These are phyloP conservation scores for Thomomys bottae DNA, from an alignment of 2,113 vertebrate species.

Conservation along the genomic window DNA sequence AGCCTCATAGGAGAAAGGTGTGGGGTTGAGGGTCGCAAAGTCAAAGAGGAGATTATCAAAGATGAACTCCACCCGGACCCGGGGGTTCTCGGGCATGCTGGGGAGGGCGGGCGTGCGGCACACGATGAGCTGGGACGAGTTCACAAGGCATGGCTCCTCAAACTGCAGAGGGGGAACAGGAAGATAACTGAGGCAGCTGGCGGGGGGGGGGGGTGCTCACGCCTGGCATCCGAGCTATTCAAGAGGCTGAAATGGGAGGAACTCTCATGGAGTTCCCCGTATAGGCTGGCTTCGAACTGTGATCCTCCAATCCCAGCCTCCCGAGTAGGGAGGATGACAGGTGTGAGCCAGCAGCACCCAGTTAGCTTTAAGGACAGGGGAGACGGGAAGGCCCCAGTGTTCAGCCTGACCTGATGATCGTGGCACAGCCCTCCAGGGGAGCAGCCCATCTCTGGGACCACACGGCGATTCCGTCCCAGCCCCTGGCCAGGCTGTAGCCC, in stretches of 20 bases:
- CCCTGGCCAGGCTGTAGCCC: slow-evolving; percentile 79
- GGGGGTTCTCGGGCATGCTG: slow-evolving; percentile 78
- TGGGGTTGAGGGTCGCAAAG: slow-evolving; percentile 88
- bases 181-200: rapidly evolving
- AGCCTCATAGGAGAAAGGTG: slow-evolving; percentile 92
- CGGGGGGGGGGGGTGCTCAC: not conserved
- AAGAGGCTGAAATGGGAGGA: too few relatives aligned
- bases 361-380: too few relatives aligned
- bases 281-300: too few relatives aligned
- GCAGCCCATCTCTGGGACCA: slow-evolving; percentile 87
- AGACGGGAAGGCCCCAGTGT: too few relatives aligned
- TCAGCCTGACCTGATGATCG: slow-evolving; percentile 81
- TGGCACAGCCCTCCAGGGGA: slow-evolving; percentile 84
- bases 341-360: too few relatives aligned
- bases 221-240: too few relatives aligned
- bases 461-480: slow-evolving; percentile 81
- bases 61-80: slow-evolving; percentile 91
- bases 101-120: slow-evolving; percentile 93
- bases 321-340: too few relatives aligned
- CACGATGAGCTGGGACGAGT: slow-evolving; percentile 92
- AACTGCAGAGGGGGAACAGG: slow-evolving; percentile 84
- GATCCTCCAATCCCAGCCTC: too few relatives aligned
- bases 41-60: slow-evolving; percentile 95
- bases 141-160: slow-evolving; percentile 90
- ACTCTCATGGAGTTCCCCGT: too few relatives aligned